Conservation (phyloP, 1,140 invertebrate species). For the Teleopsis dalmanni region DNA sequence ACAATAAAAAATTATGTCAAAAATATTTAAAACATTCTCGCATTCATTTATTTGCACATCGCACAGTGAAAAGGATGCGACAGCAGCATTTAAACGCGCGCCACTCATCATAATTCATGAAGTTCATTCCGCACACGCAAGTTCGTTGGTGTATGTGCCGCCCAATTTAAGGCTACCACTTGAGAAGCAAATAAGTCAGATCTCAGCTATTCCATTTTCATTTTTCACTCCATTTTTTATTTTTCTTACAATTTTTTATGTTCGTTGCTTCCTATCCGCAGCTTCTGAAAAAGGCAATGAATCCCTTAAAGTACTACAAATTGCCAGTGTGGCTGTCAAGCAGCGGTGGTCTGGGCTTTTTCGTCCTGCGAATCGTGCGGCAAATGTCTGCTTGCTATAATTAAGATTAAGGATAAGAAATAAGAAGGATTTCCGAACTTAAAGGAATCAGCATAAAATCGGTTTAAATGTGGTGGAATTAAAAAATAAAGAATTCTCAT, state of each 20-base stretch:
- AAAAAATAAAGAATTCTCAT: background rate
- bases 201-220: background rate
- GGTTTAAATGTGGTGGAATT: slow-evolving; percentile 25
- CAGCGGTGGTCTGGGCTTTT: background rate
- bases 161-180: background rate
- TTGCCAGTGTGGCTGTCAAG: background rate
- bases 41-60: slow-evolving; percentile 1
- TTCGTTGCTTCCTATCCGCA: background rate
- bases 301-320: too few species aligned
- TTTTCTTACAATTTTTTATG: too few species aligned
- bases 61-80: slow-evolving; percentile 13
- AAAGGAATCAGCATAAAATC: slow-evolving; percentile 21
- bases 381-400: slow-evolving; percentile 29
- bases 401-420: slow-evolving; percentile 44
- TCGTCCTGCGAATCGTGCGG: slow-evolving; percentile 18
- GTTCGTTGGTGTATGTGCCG: background rate
- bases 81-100: slow-evolving; percentile 8
- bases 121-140: background rate
- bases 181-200: background rate
- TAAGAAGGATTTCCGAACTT: slow-evolving; percentile 39
- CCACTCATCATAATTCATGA: slow-evolving; percentile 11
- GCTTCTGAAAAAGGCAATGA: background rate
- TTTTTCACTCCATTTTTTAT: background rate
- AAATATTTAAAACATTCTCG: slow-evolving; percentile 10
- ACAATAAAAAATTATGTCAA: slow-evolving; percentile 2